Evolutionary conservation across 2,888 invertebrate species (phyloP).

Genomic region (Doris montereyensis): DNA sequence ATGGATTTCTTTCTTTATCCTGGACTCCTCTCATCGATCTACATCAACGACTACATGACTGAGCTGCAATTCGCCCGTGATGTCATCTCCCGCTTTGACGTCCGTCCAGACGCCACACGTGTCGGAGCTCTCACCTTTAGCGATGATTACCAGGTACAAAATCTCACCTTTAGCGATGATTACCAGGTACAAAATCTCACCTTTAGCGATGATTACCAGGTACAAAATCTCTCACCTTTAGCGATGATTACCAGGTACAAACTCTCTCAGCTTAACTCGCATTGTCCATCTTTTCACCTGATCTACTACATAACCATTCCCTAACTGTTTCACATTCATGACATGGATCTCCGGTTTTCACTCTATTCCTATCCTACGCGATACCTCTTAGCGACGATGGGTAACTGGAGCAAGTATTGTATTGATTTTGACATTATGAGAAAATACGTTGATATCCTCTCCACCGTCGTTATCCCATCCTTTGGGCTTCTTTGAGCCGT

Average conservation of each 20-base stretch:
- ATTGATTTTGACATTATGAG: too few relatives aligned
- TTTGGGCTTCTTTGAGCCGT: too few relatives aligned
- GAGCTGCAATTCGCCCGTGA: conserved; percentile 58
- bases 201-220: conserved; percentile 54
- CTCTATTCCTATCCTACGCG: too few relatives aligned
- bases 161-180: conserved; percentile 56
- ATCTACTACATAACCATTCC: too few relatives aligned
- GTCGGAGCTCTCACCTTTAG: conserved; percentile 61
- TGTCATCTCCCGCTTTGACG: conserved; percentile 58
- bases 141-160: conserved; percentile 46
- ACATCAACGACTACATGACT: conserved; percentile 59
- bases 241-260: conserved; percentile 48
- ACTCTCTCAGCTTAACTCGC: too few relatives aligned
- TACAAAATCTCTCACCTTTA: conserved; percentile 51
- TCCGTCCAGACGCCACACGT: conserved; percentile 53
- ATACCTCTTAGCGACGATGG: too few relatives aligned
- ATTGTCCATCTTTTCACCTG: too few relatives aligned
- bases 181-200: conserved; percentile 46
- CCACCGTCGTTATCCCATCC: too few relatives aligned
- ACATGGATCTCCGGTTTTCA: too few relatives aligned
- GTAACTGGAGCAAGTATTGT: too few relatives aligned
- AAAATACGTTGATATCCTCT: too few relatives aligned
- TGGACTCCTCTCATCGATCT: conserved; percentile 63
- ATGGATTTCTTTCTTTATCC: conserved; percentile 59
- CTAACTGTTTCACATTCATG: too few relatives aligned